Evolutionary conservation across 1,140 invertebrate species (phyloP).

Genomic region (Manduca sexta): DNA sequence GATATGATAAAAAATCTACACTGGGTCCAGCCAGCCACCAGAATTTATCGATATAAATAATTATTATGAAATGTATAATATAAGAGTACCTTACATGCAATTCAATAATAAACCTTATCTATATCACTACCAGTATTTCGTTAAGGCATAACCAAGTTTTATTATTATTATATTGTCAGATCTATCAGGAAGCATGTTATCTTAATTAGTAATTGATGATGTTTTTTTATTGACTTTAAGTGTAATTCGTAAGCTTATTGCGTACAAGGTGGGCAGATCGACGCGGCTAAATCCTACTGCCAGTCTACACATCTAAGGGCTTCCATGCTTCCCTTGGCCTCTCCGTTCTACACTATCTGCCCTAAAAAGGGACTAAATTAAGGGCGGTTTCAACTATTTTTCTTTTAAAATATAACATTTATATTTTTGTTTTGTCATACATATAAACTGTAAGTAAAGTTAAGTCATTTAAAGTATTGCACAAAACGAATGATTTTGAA

Average conservation of each 20-base stretch:
- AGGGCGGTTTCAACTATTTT: too few relatives aligned
- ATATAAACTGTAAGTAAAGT: too few relatives aligned
- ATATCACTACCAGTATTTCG: slow-evolving; percentile 60
- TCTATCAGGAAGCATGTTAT: slow-evolving; percentile 70
- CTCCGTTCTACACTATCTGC: too few relatives aligned
- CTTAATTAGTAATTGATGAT: slow-evolving; percentile 65
- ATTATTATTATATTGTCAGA: slow-evolving; percentile 59
- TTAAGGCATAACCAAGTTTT: slow-evolving; percentile 61
- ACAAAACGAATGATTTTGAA: too few relatives aligned
- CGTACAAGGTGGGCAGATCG: not conserved
- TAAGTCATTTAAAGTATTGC: too few relatives aligned
- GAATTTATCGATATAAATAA: slow-evolving; percentile 26
- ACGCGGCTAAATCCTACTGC: not conserved
- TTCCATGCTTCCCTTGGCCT: too few relatives aligned
- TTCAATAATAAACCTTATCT: slow-evolving; percentile 50
- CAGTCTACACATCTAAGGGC: too few relatives aligned
- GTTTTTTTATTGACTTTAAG: slow-evolving; percentile 46
- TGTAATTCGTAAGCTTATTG: slow-evolving; percentile 26
- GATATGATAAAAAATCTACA: slow-evolving; percentile 69
- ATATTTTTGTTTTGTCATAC: too few relatives aligned
- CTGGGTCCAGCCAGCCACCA: slow-evolving; percentile 49
- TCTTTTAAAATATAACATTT: too few relatives aligned
- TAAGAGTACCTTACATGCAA: slow-evolving; percentile 46
- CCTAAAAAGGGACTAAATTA: too few relatives aligned
- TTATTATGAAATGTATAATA: slow-evolving; percentile 34